Conservation (phyloP, 2,797 vertebrate species). For the Craterocephalus amniculus region DNA sequence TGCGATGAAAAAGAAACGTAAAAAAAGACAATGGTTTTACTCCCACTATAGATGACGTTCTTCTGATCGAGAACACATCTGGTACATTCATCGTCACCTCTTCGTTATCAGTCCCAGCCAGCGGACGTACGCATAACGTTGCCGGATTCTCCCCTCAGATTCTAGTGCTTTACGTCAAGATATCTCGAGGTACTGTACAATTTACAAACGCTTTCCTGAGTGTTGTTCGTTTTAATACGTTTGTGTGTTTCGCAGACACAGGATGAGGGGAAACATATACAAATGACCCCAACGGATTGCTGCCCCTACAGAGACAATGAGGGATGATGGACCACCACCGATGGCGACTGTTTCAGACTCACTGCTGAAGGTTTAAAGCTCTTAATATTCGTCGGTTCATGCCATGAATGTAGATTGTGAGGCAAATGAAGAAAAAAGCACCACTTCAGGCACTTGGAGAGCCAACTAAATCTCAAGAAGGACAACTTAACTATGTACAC, state of each 20-base stretch:
- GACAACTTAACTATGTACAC: slow-evolving; percentile 93
- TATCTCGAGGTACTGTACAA: slow-evolving; percentile 98
- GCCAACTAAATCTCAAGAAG: slow-evolving; percentile 91
- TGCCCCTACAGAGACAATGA: slow-evolving; percentile 88
- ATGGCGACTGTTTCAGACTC: slow-evolving; percentile 86
- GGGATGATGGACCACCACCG: slow-evolving; percentile 82
- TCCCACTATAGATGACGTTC: slow-evolving; percentile 70
- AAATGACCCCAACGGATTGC: slow-evolving; percentile 87
- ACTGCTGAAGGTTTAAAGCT: slow-evolving; percentile 95
- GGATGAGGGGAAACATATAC: slow-evolving; percentile 90
- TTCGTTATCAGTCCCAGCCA: slow-evolving; percentile 88
- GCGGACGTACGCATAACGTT: slow-evolving; percentile 86
- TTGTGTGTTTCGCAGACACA: slow-evolving; percentile 86
- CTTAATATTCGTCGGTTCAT: slow-evolving; percentile 96
- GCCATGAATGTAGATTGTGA: slow-evolving; percentile 96
- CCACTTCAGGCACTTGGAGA: slow-evolving; percentile 99
- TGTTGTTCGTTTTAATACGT: slow-evolving; percentile 74
- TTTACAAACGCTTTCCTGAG: slow-evolving; percentile 98
- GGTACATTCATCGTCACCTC: slow-evolving; percentile 96
- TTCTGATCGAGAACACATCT: slow-evolving; percentile 81
- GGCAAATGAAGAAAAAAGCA: slow-evolving; percentile 93
- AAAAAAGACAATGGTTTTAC: slow-evolving; percentile 37
- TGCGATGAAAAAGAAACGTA: slow-evolving; percentile 14
- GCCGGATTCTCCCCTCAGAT: slow-evolving; percentile 88
- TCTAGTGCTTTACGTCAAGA: slow-evolving; percentile 93